Percentiles rank a stretch among this genome's conserved stretches.
These are phyloP conservation scores for Gavia stellata DNA, from an alignment of 2,113 vertebrate species.

Conservation along the genomic window DNA sequence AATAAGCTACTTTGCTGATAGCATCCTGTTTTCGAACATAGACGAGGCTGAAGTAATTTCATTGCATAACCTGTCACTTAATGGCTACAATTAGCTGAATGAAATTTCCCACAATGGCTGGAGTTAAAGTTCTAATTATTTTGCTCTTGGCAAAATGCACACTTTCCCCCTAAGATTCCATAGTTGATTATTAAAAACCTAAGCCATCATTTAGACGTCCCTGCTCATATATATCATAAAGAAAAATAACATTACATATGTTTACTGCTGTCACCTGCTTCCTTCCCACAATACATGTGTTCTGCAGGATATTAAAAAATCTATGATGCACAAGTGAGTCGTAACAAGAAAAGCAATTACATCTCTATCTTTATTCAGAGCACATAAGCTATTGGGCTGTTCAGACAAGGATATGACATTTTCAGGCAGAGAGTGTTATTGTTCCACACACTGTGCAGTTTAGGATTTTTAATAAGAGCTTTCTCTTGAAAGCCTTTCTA, in stretches of 20 bases:
- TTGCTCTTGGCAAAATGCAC: slow-evolving; percentile 25
- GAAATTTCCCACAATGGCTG: background rate
- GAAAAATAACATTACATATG: slow-evolving; percentile 59
- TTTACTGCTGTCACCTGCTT: slow-evolving; percentile 66
- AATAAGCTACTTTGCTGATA: background rate
- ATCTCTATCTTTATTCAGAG: slow-evolving; percentile 68
- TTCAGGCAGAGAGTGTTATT: slow-evolving; percentile 49
- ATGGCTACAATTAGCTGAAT: slow-evolving; percentile 42
- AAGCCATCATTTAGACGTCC: slow-evolving; percentile 20
- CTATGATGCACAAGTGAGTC: slow-evolving; percentile 72
- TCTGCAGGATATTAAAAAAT: slow-evolving; percentile 74
- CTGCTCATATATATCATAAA: slow-evolving; percentile 53
- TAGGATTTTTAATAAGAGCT: slow-evolving; percentile 50
- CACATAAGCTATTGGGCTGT: slow-evolving; percentile 52
- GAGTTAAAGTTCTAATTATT: slow-evolving; percentile 30
- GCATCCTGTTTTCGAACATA: background rate
- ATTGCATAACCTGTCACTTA: slow-evolving; percentile 39
- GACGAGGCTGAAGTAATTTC: background rate
- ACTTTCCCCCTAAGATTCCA: background rate
- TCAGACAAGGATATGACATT: slow-evolving; percentile 64
- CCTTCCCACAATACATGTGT: slow-evolving; percentile 67
- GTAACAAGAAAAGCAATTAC: slow-evolving; percentile 73
- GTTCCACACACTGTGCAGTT: slow-evolving; percentile 32
- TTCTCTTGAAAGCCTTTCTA: slow-evolving; percentile 32
- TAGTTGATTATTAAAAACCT: slow-evolving; percentile 41